Evolutionary conservation across 1,140 invertebrate species (phyloP), one percentile per base, ranked within the genome.

Genomic region (Pseudachorutes palmiensis): DNA sequence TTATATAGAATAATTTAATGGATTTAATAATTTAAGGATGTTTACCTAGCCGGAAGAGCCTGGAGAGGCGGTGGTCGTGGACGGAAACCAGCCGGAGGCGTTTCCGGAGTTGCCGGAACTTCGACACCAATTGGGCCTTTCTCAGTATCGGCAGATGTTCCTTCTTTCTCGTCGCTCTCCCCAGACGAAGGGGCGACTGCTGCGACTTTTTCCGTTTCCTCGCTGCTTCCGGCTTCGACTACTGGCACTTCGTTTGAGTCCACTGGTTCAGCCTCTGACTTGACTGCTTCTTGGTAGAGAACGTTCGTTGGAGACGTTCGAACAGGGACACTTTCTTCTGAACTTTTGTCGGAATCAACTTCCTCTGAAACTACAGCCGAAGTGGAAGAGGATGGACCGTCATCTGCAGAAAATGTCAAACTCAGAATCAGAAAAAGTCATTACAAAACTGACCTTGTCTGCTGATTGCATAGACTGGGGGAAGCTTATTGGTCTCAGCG

Each of bases 351-450:
- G 31, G 29, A 22, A 31, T 30, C 58, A 24, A 9, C 22, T 31
- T 60, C 58, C 22, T 60, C 58, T 9, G 58, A 60, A 28, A 30
- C 58, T 31, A 30, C 58, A 29, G 58, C 26, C 2, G 58, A 29
- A 60, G 26, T 60, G 51, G 51, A 14, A 60, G 58, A 32, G 9
- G 30, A 12, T 60, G 9, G 51, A 22, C 3, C 22, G 30, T 60
- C 58, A 30, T 60, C 58, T 32, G 58, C 30, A 32, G 3, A 32
- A 12, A 60, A 28, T 9, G 9, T 9, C 24, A 2, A 29, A 31
- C 30, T 22, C 30, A 45, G 36, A 9, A 19, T 45, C 36, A 19
- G 36, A 45, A 45, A 12, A 9, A 45, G 36, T 45, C 19, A 12
- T 45, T 19, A 19, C 9, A 45, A 45, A 45, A 14, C 22, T 5